Evolutionary conservation across 2,888 invertebrate species (phyloP), one percentile per base, ranked within the genome.

Genomic region (Eupithecia exiguata): DNA sequence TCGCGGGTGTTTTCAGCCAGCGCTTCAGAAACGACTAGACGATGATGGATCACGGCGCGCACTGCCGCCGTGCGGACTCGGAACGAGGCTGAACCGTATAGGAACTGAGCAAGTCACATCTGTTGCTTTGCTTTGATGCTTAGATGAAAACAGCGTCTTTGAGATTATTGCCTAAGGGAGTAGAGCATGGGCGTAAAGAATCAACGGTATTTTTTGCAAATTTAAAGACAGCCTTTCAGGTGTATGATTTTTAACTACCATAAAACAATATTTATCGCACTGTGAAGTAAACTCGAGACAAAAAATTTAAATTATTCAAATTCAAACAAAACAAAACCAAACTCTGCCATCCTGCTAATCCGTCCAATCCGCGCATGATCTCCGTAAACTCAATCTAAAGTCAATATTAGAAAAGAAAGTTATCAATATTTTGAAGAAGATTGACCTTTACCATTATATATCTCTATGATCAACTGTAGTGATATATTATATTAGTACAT

Each of bases 41-140:
- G 79, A 82, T 82, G 82, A 84, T 88, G 83, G 80, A 84, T 84
- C 90, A 87, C 88, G 89, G 76, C 86, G 87, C 84, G 84, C 80
- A 91, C 91, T 91, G 90, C 73, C 82, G 81, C 81, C 77, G 83
- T 83, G 84, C 82, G 83, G 79, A 79, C 80, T 76, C 82, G 49
- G 63, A 53, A 10, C 69, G 6, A 49, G 77, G 53, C 73, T 72
- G 61, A 74, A 68, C 71, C 70, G 69, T 58, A 53, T 53, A 58
- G 69, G 65, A 74, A 70, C 62, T 46, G 77, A 72, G 79, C 79
- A 79, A 76, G 75, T 62, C 77, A 70, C 86, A 86, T 86, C 86
- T 86, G 86, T 87, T 87, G 87, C 87, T 84, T 87, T 87, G 86
- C 87, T 84, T 80, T 80, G 80, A 80, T 79, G 75, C 79, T 70